A percentile compares a stretch with the other conserved stretches of the same genome.
Conservation (phyloP, 53 echinoderm and acorn worm species). For the Echinometra lucunter region DNA sequence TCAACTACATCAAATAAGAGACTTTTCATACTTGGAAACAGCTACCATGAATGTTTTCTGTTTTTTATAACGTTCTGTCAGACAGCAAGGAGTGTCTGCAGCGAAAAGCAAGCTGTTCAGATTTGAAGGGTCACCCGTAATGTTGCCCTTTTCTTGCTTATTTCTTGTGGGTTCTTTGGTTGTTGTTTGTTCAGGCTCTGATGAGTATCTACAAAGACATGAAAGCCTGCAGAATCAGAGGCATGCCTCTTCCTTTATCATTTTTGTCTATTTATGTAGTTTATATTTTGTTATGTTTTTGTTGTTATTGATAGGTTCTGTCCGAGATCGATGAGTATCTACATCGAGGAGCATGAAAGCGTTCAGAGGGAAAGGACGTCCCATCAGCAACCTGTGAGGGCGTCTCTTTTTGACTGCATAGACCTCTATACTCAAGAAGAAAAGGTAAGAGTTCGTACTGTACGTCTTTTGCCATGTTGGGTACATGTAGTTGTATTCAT, state of each 20-base stretch:
- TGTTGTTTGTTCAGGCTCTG: no score
- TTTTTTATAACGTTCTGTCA: neutral
- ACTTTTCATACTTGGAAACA: no score
- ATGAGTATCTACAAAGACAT: no score
- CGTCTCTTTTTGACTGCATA: constrained; percentile 89
- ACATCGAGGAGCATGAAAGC: constrained; percentile 92
- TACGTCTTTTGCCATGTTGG: no score
- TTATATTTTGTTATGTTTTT: no score
- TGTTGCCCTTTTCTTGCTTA: neutral
- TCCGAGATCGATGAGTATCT: constrained; percentile 80
- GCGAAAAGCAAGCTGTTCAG: neutral
- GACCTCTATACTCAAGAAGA: constrained; percentile 98
- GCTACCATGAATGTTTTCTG: no score
- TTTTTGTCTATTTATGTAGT: neutral
- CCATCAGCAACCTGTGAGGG: constrained; percentile 89
- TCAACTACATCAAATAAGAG: no score
- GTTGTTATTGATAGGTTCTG: constrained; percentile 75
- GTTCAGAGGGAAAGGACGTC: constrained; percentile 81
- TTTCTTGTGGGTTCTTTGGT: no score
- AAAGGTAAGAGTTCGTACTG: constrained; percentile 67
- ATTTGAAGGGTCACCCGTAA: neutral
- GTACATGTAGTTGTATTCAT: no score
- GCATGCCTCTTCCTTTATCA: no score
- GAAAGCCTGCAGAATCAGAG: no score
- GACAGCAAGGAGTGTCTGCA: neutral